Evolutionary conservation across 2,888 invertebrate species (phyloP).

Genomic region (Dioctria linearis): DNA sequence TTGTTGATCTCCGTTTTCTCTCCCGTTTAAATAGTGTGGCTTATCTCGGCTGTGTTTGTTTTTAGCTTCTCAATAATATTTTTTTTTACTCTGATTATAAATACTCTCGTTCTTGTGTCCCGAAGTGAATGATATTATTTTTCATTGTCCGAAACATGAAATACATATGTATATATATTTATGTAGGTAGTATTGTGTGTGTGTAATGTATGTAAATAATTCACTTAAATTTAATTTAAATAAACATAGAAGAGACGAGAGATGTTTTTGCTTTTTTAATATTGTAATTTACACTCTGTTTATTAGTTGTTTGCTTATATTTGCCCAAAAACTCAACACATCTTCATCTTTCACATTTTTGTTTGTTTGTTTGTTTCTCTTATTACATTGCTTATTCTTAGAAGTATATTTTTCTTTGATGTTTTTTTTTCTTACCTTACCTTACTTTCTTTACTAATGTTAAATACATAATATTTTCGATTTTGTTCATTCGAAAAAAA

Average conservation of each 20-base stretch:
- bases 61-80: slow-evolving; percentile 16
- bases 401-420: neutral
- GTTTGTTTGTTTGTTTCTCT: slow-evolving; percentile 11
- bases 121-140: no score
- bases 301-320: slow-evolving; percentile 26
- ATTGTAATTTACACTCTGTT: slow-evolving; percentile 28
- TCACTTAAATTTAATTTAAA: slow-evolving; percentile 31
- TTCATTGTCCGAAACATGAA: slow-evolving; percentile 17
- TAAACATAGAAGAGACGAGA: neutral
- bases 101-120: no score
- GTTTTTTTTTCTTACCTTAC: slow-evolving; percentile 2
- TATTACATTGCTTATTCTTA: slow-evolving; percentile 40
- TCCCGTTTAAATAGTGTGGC: slow-evolving; percentile 27
- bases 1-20: slow-evolving; percentile 23
- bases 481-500: no score
- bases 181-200: no score
- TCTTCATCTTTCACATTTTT: neutral
- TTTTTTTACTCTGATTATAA: slow-evolving; percentile 8
- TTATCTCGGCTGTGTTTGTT: slow-evolving; percentile 21
- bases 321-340: neutral
- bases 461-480: slow-evolving; percentile 19
- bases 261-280: slow-evolving; percentile 2
- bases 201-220: slow-evolving; percentile 14
- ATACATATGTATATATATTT: slow-evolving; percentile 15
- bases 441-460: slow-evolving; percentile 14